Conservation (phyloP, 2,797 vertebrate species). For the Mycteria americana region DNA sequence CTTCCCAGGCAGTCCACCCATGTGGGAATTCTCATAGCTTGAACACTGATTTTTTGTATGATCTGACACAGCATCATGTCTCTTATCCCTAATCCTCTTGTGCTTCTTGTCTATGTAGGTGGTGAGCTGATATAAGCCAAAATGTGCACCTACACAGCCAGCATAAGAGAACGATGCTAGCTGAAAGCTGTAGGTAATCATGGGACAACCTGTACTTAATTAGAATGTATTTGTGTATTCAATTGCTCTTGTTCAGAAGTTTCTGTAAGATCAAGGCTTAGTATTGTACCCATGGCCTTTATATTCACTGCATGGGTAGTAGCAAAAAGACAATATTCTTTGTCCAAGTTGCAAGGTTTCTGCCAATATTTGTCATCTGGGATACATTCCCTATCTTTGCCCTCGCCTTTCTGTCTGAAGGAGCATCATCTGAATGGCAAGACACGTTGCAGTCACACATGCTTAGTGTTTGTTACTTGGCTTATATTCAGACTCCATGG, state of each 20-base stretch:
- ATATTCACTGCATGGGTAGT: neutral
- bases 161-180: neutral
- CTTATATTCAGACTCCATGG: neutral
- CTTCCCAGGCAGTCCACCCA: neutral
- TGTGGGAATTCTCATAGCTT: neutral
- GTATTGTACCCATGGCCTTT: neutral
- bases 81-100: neutral
- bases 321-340: constrained; percentile 41
- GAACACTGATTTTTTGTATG: neutral
- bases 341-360: neutral
- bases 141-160: neutral
- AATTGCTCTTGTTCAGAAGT: neutral
- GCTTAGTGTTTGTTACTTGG: constrained; percentile 52
- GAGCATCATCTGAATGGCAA: neutral
- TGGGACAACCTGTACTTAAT: neutral
- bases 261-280: constrained; percentile 14
- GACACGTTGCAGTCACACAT: constrained; percentile 1
- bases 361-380: constrained; percentile 60
- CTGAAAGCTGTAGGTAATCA: neutral
- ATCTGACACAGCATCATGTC: neutral
- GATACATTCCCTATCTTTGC: constrained; percentile 24
- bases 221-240: neutral
- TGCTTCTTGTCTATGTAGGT: neutral
- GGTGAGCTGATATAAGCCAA: neutral
- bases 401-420: constrained; percentile 13